Evolutionary conservation across 2,797 vertebrate species (phyloP).

Genomic region (Acanthis flammea): DNA sequence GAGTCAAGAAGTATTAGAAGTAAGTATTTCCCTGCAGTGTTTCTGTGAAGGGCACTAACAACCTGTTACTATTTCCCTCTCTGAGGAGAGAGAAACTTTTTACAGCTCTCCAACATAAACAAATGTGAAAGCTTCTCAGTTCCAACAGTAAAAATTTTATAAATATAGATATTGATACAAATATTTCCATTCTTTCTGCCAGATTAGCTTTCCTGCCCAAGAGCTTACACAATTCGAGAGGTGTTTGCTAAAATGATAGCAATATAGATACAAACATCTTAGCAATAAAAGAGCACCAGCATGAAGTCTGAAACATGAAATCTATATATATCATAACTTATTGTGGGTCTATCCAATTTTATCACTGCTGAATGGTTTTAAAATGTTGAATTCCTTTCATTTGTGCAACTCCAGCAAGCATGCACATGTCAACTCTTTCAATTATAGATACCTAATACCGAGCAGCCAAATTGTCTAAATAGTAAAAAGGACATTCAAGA

Average conservation of each 20-base stretch:
- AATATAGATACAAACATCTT: background rate
- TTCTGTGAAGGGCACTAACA: background rate
- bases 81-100: background rate
- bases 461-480: background rate
- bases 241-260: background rate
- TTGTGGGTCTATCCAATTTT: background rate
- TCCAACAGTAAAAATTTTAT: background rate
- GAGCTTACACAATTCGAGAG: background rate
- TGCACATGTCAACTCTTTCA: conserved; percentile 15
- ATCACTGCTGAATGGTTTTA: background rate
- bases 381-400: background rate
- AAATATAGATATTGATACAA: conserved; percentile 2
- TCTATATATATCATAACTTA: background rate
- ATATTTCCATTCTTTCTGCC: background rate
- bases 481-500: conserved; percentile 13
- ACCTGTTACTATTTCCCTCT: background rate
- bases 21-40: background rate
- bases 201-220: background rate
- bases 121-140: background rate
- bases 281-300: background rate
- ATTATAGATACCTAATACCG: conserved; percentile 15
- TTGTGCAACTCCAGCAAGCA: background rate
- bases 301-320: background rate
- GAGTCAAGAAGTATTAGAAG: background rate
- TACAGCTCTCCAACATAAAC: background rate